Evolutionary conservation across 2,797 vertebrate genomes (phyloP), one percentile per base, ranked within the genome.

Genomic region (Esox masquinongy): DNA sequence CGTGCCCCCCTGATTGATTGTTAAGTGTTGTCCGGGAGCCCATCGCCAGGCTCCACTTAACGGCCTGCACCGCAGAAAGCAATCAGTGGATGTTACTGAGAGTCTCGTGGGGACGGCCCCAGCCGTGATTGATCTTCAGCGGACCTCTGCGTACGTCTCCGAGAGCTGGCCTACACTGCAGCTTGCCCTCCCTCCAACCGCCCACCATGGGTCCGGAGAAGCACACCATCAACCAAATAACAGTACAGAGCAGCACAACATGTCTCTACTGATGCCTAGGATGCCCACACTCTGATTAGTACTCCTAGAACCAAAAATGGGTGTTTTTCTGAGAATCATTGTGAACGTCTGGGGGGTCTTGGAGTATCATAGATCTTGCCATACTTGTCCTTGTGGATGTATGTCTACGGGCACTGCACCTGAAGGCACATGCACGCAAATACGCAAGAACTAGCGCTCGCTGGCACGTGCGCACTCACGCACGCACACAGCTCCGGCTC

Each of bases 21-120:
- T 94, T 94, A 94, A 94, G 93, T 95, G 93, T 94, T 94, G 92
- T 95, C 93, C 92, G 89, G 92, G 89, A 94, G 91, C 91, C 92
- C 92, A 92, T 93, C 88, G 89, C 90, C 82, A 87, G 87, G 84
- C 91, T 93, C 90, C 92, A 93, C 94, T 93, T 93, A 94, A 94
- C 90, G 86, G 90, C 90, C 91, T 86, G 89, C 85, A 90, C 93
- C 86, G 91, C 92, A 92, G 90, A 94, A 92, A 94, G 92, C 92
- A 95, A 94, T 94, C 94, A 93, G 92, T 90, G 90, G 88, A 89
- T 93, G 93, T 93, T 93, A 94, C 93, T 87, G 87, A 92, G 91
- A 91, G 90, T 92, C 93, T 93, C 92, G 76, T 90, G 92, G 91
- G 92, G 91, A 93, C 72, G 83, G 88, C 84, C 89, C 89, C 53